Evolutionary conservation across 1,140 invertebrate genomes (phyloP).

Genomic region (Diachasma alloeum): DNA sequence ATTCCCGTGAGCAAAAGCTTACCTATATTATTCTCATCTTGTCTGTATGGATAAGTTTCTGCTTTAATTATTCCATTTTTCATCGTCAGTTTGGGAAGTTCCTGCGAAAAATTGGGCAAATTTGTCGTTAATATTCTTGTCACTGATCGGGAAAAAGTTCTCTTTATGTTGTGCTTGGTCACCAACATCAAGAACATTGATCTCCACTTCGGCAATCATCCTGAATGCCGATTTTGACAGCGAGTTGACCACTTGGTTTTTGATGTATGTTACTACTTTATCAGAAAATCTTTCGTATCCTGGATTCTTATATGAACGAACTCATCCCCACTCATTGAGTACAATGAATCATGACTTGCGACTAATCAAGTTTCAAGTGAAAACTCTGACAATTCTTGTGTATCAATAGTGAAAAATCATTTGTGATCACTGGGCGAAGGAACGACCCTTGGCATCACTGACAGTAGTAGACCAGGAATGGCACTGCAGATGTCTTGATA

Average conservation of each 20-base stretch:
- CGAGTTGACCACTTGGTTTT: not conserved
- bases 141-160: no score
- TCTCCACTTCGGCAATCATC: not conserved
- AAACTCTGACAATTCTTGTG: no score
- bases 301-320: not conserved
- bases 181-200: not conserved
- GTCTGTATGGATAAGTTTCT: not conserved
- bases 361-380: not conserved
- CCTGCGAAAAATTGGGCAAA: not conserved
- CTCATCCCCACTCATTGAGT: not conserved
- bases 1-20: constrained; percentile 20
- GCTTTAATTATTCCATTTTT: constrained; percentile 28
- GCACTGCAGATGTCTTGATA: no score
- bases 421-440: no score
- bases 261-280: not conserved
- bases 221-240: not conserved
- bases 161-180: not conserved
- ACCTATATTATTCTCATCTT: constrained; percentile 19
- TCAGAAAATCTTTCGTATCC: not conserved
- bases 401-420: no score
- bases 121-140: not conserved
- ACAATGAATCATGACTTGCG: not conserved
- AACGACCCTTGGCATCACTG: no score
- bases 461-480: no score
- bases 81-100: constrained; percentile 27